Percentiles rank a stretch among this genome's conserved stretches.
Evolutionary conservation across 2,888 invertebrate genomes (phyloP).

Genomic region (Cactoblastis cactorum): DNA sequence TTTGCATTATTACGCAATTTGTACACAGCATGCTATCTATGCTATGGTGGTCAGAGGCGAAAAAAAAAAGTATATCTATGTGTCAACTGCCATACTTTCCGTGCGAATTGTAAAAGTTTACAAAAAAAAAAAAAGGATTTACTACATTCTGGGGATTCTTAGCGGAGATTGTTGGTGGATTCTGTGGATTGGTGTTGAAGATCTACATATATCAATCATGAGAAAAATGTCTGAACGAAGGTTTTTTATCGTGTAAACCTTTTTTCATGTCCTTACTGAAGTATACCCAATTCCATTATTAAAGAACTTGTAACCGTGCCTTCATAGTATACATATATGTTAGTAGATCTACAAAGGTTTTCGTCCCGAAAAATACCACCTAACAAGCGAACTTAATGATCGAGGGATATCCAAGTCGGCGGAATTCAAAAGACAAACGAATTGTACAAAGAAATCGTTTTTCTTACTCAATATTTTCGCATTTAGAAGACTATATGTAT

Average conservation of each 20-base stretch:
- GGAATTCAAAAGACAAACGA: conserved; percentile 65
- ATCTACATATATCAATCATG: too few species aligned
- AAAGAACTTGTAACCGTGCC: neutral
- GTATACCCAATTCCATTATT: neutral
- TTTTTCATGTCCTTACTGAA: neutral
- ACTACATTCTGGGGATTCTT: too few species aligned
- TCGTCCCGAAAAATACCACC: conserved; percentile 36
- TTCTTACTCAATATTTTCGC: conserved; percentile 44
- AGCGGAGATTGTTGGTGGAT: too few species aligned
- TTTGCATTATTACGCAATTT: too few species aligned
- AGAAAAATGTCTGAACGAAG: too few species aligned
- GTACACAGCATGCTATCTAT: too few species aligned
- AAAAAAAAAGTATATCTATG: too few species aligned
- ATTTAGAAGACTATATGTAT: conserved; percentile 12
- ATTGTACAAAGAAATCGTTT: conserved; percentile 57
- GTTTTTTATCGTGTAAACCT: neutral
- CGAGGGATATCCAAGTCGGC: conserved; percentile 49
- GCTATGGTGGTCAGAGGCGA: too few species aligned
- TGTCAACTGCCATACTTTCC: too few species aligned
- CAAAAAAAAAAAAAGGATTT: too few species aligned
- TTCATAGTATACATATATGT: neutral
- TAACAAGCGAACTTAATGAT: conserved; percentile 68
- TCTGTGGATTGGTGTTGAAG: too few species aligned
- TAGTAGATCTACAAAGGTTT: conserved; percentile 26
- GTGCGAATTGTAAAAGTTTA: too few species aligned